These are phyloP conservation scores for Bedellia somnulentella DNA, from an alignment of 2,888 invertebrate species.

Conservation along the genomic window DNA sequence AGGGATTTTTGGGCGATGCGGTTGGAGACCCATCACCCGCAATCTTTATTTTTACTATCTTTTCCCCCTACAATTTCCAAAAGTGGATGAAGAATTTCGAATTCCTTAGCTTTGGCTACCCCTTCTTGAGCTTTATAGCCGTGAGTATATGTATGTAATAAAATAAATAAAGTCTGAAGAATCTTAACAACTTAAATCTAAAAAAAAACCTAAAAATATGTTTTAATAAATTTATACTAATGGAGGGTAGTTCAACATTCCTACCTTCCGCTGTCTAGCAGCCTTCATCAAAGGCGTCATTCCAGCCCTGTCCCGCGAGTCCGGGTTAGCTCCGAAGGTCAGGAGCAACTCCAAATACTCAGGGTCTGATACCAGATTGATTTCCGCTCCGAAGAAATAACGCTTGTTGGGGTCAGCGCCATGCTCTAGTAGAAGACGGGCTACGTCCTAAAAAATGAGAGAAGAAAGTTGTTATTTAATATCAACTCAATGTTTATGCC, in stretches of 20 bases:
- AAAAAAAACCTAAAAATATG: not conserved
- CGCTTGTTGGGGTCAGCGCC: conserved; percentile 90
- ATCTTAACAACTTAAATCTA: not conserved
- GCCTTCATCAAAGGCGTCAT: conserved; percentile 92
- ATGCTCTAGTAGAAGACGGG: conserved; percentile 72
- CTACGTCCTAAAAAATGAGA: conserved; percentile 69
- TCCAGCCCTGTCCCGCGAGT: conserved; percentile 83
- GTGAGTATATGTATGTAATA: no score
- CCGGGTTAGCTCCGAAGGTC: conserved; percentile 84
- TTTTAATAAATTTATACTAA: not conserved
- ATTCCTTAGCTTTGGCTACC: no score
- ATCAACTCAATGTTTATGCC: no score
- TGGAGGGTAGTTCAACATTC: not conserved
- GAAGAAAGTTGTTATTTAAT: conserved; percentile 13
- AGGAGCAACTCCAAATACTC: conserved; percentile 81
- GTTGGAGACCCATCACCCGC: no score
- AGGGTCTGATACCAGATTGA: conserved; percentile 82
- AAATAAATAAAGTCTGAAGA: no score
- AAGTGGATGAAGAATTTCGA: no score
- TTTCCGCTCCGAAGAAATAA: conserved; percentile 90
- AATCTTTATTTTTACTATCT: no score
- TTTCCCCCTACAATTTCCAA: no score
- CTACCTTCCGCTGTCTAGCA: conserved; percentile 73
- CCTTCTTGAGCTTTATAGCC: no score
- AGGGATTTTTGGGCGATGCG: no score